A percentile compares a stretch with the other conserved stretches of the same genome.
Evolutionary conservation across 2,113 vertebrate species (phyloP).

Genomic region (Protomyctophum bolini): DNA sequence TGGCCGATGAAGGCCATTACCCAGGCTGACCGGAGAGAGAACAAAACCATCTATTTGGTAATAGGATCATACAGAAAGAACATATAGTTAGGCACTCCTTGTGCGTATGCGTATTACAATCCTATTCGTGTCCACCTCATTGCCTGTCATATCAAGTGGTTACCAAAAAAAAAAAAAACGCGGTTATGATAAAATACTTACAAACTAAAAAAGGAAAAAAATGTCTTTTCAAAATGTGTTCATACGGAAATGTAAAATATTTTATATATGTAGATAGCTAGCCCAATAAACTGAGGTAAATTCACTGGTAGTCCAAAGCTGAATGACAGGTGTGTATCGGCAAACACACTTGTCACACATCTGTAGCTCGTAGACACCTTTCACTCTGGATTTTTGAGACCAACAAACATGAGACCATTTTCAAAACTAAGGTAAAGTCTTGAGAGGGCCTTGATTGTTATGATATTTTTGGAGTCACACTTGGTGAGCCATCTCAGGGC

Average conservation of each 20-base stretch:
- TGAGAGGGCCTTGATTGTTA: slow-evolving; percentile 47
- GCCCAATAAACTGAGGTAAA: slow-evolving; percentile 51
- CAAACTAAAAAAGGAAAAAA: slow-evolving; percentile 38
- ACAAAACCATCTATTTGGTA: slow-evolving; percentile 56
- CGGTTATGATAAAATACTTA: slow-evolving; percentile 40
- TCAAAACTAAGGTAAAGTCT: slow-evolving; percentile 15
- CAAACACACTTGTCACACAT: background rate
- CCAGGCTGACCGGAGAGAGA: slow-evolving; percentile 29
- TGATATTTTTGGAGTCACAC: slow-evolving; percentile 45
- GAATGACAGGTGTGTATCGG: slow-evolving; percentile 19
- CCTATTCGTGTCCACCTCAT: slow-evolving; percentile 35
- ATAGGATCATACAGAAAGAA: slow-evolving; percentile 43
- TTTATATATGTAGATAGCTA: slow-evolving; percentile 34
- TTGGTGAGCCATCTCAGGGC: slow-evolving; percentile 29
- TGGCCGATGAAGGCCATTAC: slow-evolving; percentile 34
- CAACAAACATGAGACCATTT: slow-evolving; percentile 26
- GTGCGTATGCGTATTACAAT: slow-evolving; percentile 54
- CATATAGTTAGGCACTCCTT: slow-evolving; percentile 59
- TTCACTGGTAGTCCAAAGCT: slow-evolving; percentile 47
- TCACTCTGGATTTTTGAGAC: slow-evolving; percentile 42
- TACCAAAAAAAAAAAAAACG: slow-evolving; percentile 31
- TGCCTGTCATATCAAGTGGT: slow-evolving; percentile 54
- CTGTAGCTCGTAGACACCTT: slow-evolving; percentile 30
- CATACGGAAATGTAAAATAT: slow-evolving; percentile 44
- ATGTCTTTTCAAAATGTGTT: slow-evolving; percentile 38